Evolutionary conservation across 2,113 vertebrate genomes (phyloP).

Genomic region (Struthidea cinerea): DNA sequence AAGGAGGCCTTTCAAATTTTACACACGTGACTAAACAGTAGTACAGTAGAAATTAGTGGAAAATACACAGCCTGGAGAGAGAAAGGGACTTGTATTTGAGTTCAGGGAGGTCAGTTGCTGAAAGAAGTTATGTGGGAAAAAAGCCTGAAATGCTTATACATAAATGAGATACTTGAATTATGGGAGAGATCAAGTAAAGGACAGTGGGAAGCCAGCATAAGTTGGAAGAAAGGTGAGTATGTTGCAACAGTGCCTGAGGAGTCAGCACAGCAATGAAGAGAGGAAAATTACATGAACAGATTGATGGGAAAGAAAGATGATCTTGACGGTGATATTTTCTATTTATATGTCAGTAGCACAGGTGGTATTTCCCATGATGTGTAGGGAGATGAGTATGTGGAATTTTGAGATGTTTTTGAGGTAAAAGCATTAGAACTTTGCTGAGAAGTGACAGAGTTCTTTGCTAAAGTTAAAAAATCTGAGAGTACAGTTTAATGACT

Average conservation of each 20-base stretch:
- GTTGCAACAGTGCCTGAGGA: not conserved
- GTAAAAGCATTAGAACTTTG: not conserved
- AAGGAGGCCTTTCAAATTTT: not conserved
- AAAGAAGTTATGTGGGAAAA: not conserved
- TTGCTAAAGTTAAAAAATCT: not conserved
- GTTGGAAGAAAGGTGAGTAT: not conserved
- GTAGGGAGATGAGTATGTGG: not conserved
- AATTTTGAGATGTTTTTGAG: not conserved
- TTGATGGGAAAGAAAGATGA: not conserved
- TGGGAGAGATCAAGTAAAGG: not conserved
- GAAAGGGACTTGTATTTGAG: not conserved
- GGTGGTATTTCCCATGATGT: not conserved
- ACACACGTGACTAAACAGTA: not conserved
- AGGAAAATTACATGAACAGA: not conserved
- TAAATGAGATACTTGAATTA: not conserved
- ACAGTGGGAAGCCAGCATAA: not conserved
- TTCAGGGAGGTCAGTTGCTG: not conserved
- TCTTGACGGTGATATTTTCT: not conserved
- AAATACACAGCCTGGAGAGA: not conserved
- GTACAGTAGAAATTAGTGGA: not conserved
- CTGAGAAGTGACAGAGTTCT: not conserved
- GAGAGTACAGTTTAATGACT: not conserved
- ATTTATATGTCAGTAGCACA: not conserved
- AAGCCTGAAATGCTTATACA: not conserved
- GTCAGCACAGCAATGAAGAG: not conserved